phyloP scores from a whole-genome alignment of 2,113 vertebrate species.

The Murina feae region DNA sequence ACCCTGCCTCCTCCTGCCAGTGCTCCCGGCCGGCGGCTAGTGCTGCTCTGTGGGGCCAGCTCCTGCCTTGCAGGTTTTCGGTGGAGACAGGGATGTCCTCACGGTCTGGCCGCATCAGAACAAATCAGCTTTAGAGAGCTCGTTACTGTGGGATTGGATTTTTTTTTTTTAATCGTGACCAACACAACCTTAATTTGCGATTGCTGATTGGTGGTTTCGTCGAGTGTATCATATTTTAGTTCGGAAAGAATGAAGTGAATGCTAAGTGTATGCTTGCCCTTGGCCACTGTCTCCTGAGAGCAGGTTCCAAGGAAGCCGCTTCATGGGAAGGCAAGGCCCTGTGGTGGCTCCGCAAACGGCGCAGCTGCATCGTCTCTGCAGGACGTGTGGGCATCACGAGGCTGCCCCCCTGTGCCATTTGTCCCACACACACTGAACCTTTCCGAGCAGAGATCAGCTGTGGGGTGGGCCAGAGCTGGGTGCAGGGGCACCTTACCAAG shows the following conservation, averaged over 20 bases:
- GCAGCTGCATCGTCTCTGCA: neutral
- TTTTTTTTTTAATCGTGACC: neutral
- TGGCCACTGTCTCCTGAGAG: neutral
- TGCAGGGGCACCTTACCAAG: neutral
- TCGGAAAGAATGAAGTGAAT: slow-evolving; percentile 28
- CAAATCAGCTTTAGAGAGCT: neutral
- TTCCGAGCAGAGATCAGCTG: neutral
- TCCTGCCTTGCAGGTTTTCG: neutral
- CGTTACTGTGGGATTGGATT: neutral
- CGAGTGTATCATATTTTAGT: neutral
- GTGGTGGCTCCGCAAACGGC: neutral
- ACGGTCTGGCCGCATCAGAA: too few relatives aligned
- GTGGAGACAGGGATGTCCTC: neutral
- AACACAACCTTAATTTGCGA: neutral
- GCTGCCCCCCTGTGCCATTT: neutral
- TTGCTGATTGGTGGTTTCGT: neutral
- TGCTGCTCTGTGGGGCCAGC: neutral
- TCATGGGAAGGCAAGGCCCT: neutral
- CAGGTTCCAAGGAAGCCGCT: neutral
- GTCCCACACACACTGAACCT: neutral
- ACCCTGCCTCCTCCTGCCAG: neutral
- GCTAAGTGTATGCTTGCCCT: neutral
- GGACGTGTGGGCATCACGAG: neutral
- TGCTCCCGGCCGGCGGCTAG: neutral
- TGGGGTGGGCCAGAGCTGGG: neutral